These are phyloP conservation scores for Troides oblongomaculatus DNA, from an alignment of 2,888 invertebrate genomes.

Conservation along the genomic window DNA sequence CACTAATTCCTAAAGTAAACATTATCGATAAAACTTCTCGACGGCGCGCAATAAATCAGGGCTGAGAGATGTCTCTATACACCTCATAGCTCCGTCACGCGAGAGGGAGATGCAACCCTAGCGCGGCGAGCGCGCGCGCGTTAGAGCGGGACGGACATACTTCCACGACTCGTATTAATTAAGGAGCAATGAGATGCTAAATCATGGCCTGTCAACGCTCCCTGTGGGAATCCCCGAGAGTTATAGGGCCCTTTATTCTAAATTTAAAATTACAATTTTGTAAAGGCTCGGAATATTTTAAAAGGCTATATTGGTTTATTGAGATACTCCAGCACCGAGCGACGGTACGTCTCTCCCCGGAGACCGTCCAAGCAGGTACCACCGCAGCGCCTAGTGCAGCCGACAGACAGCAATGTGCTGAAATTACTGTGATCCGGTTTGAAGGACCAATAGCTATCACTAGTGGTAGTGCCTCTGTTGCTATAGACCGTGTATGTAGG, in stretches of 20 bases:
- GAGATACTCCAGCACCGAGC: constrained; percentile 26
- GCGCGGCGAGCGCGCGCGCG: constrained; percentile 32
- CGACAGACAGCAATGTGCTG: too few relatives aligned
- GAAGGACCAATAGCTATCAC: too few relatives aligned
- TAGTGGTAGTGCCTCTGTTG: too few relatives aligned
- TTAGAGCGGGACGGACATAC: constrained; percentile 51
- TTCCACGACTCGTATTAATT: constrained; percentile 66
- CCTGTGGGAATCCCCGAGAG: constrained; percentile 77
- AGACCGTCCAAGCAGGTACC: too few relatives aligned
- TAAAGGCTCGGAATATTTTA: constrained; percentile 71
- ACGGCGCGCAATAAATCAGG: constrained; percentile 67
- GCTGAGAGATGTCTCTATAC: constrained; percentile 72
- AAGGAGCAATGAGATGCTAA: constrained; percentile 71
- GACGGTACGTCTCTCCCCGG: not conserved
- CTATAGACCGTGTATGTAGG: too few relatives aligned
- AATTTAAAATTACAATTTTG: constrained; percentile 78
- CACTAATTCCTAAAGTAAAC: constrained; percentile 77
- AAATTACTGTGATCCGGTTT: too few relatives aligned
- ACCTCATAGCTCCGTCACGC: constrained; percentile 55
- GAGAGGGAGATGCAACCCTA: constrained; percentile 43
- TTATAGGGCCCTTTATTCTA: constrained; percentile 78
- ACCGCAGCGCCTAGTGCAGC: too few relatives aligned
- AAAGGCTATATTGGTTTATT: constrained; percentile 58
- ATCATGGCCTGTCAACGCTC: constrained; percentile 77
- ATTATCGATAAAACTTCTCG: constrained; percentile 70